These are phyloP conservation scores for Hyppa rectilinea DNA, from an alignment of 2,888 invertebrate genomes.

Conservation along the genomic window DNA sequence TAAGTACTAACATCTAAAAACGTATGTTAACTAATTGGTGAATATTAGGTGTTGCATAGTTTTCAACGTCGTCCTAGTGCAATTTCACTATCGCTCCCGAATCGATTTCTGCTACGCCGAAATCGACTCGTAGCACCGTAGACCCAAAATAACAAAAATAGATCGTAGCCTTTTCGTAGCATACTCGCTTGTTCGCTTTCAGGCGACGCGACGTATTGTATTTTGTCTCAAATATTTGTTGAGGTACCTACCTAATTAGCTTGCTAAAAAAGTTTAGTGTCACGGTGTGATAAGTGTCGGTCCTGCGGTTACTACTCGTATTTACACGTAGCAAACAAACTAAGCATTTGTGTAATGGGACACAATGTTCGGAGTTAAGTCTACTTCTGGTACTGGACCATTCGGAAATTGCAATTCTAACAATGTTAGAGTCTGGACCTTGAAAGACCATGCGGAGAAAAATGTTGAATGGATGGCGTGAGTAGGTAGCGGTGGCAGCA, in stretches of 20 bases:
- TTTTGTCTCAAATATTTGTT: constrained; percentile 11
- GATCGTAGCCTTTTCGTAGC: constrained; percentile 24
- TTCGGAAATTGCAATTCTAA: neutral
- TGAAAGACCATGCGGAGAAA: neutral
- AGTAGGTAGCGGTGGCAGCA: neutral
- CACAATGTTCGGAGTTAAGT: neutral
- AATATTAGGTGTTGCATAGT: neutral
- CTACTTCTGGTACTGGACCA: neutral
- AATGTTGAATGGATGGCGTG: neutral
- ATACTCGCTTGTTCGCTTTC: constrained; percentile 1
- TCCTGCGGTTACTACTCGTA: neutral
- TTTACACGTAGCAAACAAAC: constrained; percentile 4
- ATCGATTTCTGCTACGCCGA: constrained; percentile 62
- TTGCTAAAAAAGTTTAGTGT: constrained; percentile 13
- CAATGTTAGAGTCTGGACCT: neutral
- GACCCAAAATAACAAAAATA: constrained; percentile 49
- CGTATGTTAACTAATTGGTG: neutral
- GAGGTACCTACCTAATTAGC: too few species aligned
- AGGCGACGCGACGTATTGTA: neutral
- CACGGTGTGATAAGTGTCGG: neutral
- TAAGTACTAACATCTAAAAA: neutral
- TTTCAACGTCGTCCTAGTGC: neutral
- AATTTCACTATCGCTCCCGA: constrained; percentile 12
- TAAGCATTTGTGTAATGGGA: neutral
- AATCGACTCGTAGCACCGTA: constrained; percentile 67